Conservation (phyloP, 2,113 vertebrate species). For the Festucalex cinctus region DNA sequence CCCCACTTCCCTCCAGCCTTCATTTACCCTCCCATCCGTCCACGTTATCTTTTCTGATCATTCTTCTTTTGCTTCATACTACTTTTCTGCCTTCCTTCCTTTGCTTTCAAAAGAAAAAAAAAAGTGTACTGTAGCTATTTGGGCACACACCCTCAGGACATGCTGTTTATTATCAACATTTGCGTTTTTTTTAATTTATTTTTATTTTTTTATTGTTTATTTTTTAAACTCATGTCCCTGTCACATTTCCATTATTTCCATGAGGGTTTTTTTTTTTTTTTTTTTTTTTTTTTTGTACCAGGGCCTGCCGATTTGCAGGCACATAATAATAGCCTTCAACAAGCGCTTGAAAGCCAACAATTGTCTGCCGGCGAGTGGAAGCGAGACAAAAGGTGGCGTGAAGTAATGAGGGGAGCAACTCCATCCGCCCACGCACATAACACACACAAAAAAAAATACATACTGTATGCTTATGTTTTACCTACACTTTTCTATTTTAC, state of each 20-base stretch:
- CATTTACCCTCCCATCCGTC: no score
- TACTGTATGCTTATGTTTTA: background rate
- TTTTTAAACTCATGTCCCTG: background rate
- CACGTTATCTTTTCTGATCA: no score
- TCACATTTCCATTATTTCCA: background rate
- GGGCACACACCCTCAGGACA: no score
- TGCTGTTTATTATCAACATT: background rate
- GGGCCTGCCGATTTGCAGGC: background rate
- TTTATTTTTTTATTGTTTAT: no score
- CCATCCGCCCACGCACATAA: background rate
- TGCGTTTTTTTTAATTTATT: background rate
- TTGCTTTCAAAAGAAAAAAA: no score
- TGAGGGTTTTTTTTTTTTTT: background rate
- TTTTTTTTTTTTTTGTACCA: background rate
- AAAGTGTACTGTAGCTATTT: no score
- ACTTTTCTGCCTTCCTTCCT: no score
- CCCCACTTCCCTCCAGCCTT: no score
- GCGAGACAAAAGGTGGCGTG: conserved; percentile 16
- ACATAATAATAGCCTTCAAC: conserved; percentile 16
- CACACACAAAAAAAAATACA: background rate
- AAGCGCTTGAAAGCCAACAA: conserved; percentile 16
- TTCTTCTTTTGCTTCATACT: no score
- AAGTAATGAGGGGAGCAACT: conserved; percentile 23
- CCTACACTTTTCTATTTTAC: no score
- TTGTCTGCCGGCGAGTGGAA: conserved; percentile 12